These are phyloP conservation scores for Fregetta grallaria DNA, from an alignment of 2,113 vertebrate species.

Conservation along the genomic window DNA sequence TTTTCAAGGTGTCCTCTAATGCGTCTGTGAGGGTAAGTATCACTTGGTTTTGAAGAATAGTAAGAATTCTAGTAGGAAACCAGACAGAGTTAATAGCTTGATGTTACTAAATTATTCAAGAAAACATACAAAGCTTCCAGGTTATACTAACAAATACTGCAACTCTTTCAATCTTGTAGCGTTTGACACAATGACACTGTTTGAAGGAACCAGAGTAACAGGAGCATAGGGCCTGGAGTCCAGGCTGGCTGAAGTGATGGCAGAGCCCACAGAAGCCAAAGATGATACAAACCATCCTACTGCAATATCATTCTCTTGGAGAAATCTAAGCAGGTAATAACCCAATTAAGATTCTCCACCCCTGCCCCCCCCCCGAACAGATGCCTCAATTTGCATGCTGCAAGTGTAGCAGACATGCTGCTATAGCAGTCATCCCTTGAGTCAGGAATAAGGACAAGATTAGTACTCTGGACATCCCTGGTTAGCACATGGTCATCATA, in stretches of 20 bases:
- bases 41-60: slow-evolving; percentile 51
- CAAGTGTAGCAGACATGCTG: not conserved
- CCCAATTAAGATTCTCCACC: not conserved
- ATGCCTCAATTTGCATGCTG: not conserved
- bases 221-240: not conserved
- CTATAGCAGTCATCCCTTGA: not conserved
- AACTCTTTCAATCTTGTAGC: not conserved
- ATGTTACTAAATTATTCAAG: not conserved
- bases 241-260: not conserved
- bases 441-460: too few species aligned
- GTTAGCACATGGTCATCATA: not conserved
- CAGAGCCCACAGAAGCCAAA: not conserved
- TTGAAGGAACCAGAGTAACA: not conserved
- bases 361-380: not conserved
- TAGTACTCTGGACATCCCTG: not conserved
- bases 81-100: slow-evolving; percentile 1
- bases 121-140: not conserved
- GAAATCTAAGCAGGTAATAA: not conserved
- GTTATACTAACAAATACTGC: not conserved
- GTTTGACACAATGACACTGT: not conserved
- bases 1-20: slow-evolving; percentile 61
- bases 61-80: slow-evolving; percentile 64
- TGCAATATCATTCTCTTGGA: not conserved
- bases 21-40: slow-evolving; percentile 19
- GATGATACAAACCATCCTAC: not conserved